A percentile compares a stretch with the other conserved stretches of the same genome.
Evolutionary conservation across 2,797 vertebrate species (phyloP).

Genomic region (Adelosebastes latens): DNA sequence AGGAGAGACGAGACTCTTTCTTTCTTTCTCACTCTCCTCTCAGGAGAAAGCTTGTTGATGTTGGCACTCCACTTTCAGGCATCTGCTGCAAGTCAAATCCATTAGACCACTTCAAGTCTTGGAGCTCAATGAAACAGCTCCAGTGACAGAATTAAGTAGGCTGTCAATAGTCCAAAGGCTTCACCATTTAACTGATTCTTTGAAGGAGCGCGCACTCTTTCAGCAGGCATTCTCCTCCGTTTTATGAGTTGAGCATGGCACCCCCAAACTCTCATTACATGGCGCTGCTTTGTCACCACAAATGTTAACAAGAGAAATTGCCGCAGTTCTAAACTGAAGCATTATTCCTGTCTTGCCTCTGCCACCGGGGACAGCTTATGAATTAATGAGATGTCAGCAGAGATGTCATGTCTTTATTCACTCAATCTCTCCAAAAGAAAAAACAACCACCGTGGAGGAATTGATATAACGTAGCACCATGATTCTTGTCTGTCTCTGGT

Average conservation of each 20-base stretch:
- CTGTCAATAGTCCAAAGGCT: not conserved
- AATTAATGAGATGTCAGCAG: slow-evolving; percentile 76
- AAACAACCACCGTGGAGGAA: slow-evolving; percentile 26
- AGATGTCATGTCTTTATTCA: slow-evolving; percentile 73
- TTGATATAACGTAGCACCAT: slow-evolving; percentile 17
- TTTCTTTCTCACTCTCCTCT: not conserved
- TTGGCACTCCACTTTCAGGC: slow-evolving; percentile 28
- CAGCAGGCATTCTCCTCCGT: slow-evolving; percentile 4
- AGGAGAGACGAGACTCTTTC: not conserved
- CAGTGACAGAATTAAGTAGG: slow-evolving; percentile 12
- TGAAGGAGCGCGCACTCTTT: not conserved
- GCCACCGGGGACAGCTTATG: slow-evolving; percentile 65
- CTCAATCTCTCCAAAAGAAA: slow-evolving; percentile 62
- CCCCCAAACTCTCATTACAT: slow-evolving; percentile 48
- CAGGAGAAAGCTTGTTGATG: slow-evolving; percentile 14
- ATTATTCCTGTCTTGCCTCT: slow-evolving; percentile 50
- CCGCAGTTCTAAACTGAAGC: slow-evolving; percentile 44
- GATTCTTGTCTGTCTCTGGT: slow-evolving; percentile 48
- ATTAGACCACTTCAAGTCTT: slow-evolving; percentile 27
- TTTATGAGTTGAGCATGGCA: slow-evolving; percentile 23
- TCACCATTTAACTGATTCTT: slow-evolving; percentile 1
- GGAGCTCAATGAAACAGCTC: slow-evolving; percentile 18
- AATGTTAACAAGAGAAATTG: slow-evolving; percentile 54
- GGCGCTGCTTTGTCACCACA: slow-evolving; percentile 40
- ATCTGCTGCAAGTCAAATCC: slow-evolving; percentile 35